Base-by-base conservation (phyloP, 2,888 invertebrate species). In the Meta bourneti region DNA sequence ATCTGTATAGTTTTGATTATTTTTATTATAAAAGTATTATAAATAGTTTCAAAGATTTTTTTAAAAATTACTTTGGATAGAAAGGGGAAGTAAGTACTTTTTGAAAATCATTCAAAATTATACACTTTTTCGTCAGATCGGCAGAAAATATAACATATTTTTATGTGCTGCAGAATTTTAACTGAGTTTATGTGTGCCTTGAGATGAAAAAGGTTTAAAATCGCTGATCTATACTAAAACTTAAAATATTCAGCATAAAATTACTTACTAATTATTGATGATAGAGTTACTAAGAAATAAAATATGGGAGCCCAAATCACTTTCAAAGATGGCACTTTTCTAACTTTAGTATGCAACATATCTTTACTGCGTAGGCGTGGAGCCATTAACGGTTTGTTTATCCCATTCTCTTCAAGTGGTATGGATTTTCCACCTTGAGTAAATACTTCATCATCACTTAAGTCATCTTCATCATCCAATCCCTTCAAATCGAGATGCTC, bases 371-470 rank as follows among this genome's bases (percentile, higher is more conserved):
- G 86, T 11, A 96, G 96, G 87, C 97, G 95, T 0, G 97, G 97
- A 16, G 97, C 96, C 97, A 97, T 97, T 48, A 97, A 94, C 0
- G 97, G 97, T 90, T 96, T 95, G 94, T 97, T 97, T 4, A 97
- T 96, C 6, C 96, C 96, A 93, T 96, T 96, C 93, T 97, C 97
- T 94, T 97, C 96, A 89, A 96, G 96, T 89, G 96, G 95, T 74
- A 90, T 89, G 11, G 93, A 95, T 96, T 96, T 96, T 20, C 97
- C 97, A 95, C 97, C 97, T 93, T 97, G 95, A 93, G 97, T 97
- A 94, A 97, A 97, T 20, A 97, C 97, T 94, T 97, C 97, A 94
- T 97, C 97, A 95, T 97, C 97, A 93, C 97, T 95, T 93, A 96
- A 96, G 93, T 97, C 97, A 78, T 95, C 95, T 93, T 93, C 93